These are phyloP conservation scores for Xenopus borealis DNA, from an alignment of 2,113 vertebrate genomes.

Conservation along the genomic window DNA sequence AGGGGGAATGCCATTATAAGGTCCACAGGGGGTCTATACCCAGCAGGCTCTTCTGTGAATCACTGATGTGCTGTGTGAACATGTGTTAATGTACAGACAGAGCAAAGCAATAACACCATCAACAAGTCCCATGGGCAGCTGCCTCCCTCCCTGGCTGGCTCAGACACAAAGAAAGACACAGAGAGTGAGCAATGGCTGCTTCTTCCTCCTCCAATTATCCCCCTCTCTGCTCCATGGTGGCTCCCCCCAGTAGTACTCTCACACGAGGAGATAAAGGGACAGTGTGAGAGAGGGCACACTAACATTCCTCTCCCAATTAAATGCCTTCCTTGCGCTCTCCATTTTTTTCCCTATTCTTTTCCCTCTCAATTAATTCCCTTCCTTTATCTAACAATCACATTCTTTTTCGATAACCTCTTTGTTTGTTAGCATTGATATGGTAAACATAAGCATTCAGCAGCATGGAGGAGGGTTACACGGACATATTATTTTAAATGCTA, in stretches of 20 bases:
- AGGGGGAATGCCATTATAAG: conserved; percentile 1
- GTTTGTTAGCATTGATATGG: background rate
- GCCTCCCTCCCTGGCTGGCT: conserved; percentile 3
- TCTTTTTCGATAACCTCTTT: background rate
- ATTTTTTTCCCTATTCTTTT: background rate
- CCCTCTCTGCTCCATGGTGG: background rate
- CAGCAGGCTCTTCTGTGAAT: conserved; percentile 28
- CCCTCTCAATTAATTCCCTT: conserved; percentile 28
- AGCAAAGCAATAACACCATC: background rate
- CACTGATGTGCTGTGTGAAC: conserved; percentile 29
- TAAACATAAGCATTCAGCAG: background rate
- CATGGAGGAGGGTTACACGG: background rate
- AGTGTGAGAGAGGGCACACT: background rate
- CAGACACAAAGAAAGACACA: background rate
- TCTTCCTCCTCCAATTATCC: background rate
- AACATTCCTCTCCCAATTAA: background rate
- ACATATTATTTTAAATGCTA: background rate
- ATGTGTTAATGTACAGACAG: conserved; percentile 16
- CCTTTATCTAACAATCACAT: conserved; percentile 40
- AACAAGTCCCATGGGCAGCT: conserved; percentile 15
- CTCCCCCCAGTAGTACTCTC: background rate
- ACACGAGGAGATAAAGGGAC: background rate
- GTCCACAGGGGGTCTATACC: conserved; percentile 11
- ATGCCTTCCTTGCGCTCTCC: background rate
- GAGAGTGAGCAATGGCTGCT: background rate